These are phyloP conservation scores for Silurus asotus DNA, from an alignment of 2,113 vertebrate species.

Conservation along the genomic window DNA sequence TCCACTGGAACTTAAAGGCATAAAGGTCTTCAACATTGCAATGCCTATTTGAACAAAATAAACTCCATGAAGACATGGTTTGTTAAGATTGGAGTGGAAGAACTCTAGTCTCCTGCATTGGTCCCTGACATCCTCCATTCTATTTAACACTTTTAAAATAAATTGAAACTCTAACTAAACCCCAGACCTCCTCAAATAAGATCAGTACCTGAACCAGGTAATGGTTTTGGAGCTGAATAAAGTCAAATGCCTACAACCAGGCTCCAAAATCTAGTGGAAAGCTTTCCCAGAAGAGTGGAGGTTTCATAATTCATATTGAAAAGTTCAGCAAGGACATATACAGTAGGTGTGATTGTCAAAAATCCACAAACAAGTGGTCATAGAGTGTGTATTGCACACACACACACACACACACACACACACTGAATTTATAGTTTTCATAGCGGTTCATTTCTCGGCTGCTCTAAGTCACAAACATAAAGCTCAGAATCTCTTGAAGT, in stretches of 20 bases:
- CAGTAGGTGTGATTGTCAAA: neutral
- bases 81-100: neutral
- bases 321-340: neutral
- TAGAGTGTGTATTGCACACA: neutral
- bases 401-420: neutral
- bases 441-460: neutral
- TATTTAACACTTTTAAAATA: too few relatives aligned
- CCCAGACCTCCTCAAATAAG: too few relatives aligned
- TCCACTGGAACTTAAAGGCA: neutral
- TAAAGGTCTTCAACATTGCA: neutral
- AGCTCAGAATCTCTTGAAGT: conserved; percentile 9
- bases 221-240: neutral
- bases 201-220: neutral
- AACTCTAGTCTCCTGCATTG: neutral
- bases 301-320: neutral
- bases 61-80: neutral
- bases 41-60: neutral
- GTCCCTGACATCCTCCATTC: neutral
- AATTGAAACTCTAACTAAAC: too few relatives aligned
- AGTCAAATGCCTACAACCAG: neutral
- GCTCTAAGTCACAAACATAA: conserved; percentile 3
- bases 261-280: neutral
- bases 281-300: neutral
- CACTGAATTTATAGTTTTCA: neutral
- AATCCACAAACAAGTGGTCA: neutral